These are phyloP conservation scores for Athalia circularis DNA, from an alignment of 2,888 invertebrate species.

Conservation along the genomic window DNA sequence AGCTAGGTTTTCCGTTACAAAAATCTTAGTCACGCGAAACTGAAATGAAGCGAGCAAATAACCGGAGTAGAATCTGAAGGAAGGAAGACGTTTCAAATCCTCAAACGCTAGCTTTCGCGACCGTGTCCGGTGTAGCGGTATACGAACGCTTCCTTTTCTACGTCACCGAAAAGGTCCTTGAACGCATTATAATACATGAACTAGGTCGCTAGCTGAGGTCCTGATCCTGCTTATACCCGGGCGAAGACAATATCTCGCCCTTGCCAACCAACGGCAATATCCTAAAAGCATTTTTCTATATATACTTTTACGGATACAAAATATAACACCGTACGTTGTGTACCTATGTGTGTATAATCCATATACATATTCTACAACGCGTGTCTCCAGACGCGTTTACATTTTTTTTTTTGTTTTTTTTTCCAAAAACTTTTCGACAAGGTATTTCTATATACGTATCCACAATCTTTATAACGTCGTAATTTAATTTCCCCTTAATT, in stretches of 20 bases:
- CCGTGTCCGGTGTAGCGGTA: conserved; percentile 9
- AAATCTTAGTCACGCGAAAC: no score
- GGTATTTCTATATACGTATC: no score
- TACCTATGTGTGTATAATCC: background rate
- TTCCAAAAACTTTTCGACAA: background rate
- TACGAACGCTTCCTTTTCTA: background rate
- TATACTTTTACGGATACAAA: conserved; percentile 1
- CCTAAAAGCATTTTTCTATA: conserved; percentile 50
- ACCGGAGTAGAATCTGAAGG: background rate
- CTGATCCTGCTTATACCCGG: conserved; percentile 12
- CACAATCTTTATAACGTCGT: no score
- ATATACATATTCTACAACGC: background rate
- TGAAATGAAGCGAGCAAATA: no score
- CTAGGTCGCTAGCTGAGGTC: conserved; percentile 26
- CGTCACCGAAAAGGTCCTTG: background rate
- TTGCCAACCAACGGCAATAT: conserved; percentile 41
- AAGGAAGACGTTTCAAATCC: conserved; percentile 3
- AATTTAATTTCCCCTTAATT: no score
- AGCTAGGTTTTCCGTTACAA: no score
- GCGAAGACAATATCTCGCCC: conserved; percentile 20
- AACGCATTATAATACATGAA: conserved; percentile 31
- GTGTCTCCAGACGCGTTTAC: background rate
- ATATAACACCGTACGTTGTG: background rate
- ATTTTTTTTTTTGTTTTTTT: background rate
- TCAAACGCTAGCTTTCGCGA: no score